phyloP scores from a whole-genome alignment of 1,140 invertebrate genomes.

The Procambarus clarkii region DNA sequence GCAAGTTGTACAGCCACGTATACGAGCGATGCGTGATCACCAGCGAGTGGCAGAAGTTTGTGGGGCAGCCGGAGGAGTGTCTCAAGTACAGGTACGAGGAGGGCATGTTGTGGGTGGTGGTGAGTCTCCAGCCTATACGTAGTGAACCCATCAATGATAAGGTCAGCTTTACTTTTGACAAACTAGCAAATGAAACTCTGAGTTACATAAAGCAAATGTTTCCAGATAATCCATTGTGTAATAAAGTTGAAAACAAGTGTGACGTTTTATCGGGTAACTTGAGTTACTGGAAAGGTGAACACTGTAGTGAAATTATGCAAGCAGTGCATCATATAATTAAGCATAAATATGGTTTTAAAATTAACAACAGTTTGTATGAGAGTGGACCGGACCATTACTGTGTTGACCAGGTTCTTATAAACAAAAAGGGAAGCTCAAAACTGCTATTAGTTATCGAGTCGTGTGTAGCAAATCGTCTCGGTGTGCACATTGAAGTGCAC shows the following conservation, averaged over 20 bases:
- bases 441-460: slow-evolving; percentile 41
- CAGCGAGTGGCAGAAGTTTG: slow-evolving; percentile 12
- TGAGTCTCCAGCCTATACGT: slow-evolving; percentile 19
- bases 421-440: slow-evolving; percentile 61
- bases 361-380: slow-evolving; percentile 47
- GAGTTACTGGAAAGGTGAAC: slow-evolving; percentile 43
- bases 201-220: slow-evolving; percentile 19
- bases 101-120: slow-evolving; percentile 38
- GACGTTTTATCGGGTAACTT: neutral
- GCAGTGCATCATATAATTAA: slow-evolving; percentile 53
- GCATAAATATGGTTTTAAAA: slow-evolving; percentile 35
- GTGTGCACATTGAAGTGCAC: slow-evolving; percentile 51
- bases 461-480: slow-evolving; percentile 55
- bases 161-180: slow-evolving; percentile 11
- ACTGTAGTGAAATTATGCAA: slow-evolving; percentile 46
- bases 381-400: slow-evolving; percentile 62
- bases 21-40: slow-evolving; percentile 25
- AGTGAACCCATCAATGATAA: neutral
- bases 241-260: neutral
- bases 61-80: slow-evolving; percentile 6
- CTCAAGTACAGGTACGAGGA: slow-evolving; percentile 57
- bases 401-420: slow-evolving; percentile 51
- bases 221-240: slow-evolving; percentile 29
- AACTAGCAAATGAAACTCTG: slow-evolving; percentile 16
- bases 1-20: slow-evolving; percentile 59